Base-by-base conservation (phyloP, 2,113 vertebrate species). In the Paradoxurus hermaphroditus region DNA sequence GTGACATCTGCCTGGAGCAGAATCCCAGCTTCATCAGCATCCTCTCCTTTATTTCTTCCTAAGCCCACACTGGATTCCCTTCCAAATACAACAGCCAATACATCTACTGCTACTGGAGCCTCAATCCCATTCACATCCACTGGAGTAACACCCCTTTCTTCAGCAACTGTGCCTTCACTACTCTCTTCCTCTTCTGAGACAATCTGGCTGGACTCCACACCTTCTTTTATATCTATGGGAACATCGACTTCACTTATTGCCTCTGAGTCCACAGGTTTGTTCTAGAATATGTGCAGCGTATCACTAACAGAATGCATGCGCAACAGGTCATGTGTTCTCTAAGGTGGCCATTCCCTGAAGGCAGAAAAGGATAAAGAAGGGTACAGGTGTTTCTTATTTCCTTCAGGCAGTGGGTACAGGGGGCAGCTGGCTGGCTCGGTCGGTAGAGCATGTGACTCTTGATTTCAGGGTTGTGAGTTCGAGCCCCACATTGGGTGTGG, bases 161-260 rank as follows among this genome's bases (percentile, higher is more conserved):
- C 31, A 93, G 31, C 46, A 56, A 63, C 70, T 67, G 62, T 75
- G 63, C 90, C 92, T 94, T 96, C 91, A 81, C 23, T 70, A 81
- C 51, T 56, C 12, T 94, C 44, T 79, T 92, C 97, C 73, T 86
- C 79, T 90, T 93, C 84, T 95, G 82, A 91, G 82, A 87, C 67
- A 79, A 62, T 19, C 0, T 34, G 62, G 91, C 59, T 59, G 25
- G 49, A 91, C n/a, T 85, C 86, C 78, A 95, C 56, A 77, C 27
- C 72, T 92, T 97, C 88, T 11, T 91, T 95, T 96, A 11, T 79
- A 59, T 91, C 63, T 92, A 89, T 2, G 7, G 53, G 97, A 92
- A 59, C 81, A 79, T 39, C 25, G 5, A 91, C 77, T 92, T 94
- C 63, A 9, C 23, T 21, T 83, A 4, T 27, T 85, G 53, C 90